Evolutionary conservation across 1,140 invertebrate species (phyloP).

Genomic region (Medauroidea extradentata): DNA sequence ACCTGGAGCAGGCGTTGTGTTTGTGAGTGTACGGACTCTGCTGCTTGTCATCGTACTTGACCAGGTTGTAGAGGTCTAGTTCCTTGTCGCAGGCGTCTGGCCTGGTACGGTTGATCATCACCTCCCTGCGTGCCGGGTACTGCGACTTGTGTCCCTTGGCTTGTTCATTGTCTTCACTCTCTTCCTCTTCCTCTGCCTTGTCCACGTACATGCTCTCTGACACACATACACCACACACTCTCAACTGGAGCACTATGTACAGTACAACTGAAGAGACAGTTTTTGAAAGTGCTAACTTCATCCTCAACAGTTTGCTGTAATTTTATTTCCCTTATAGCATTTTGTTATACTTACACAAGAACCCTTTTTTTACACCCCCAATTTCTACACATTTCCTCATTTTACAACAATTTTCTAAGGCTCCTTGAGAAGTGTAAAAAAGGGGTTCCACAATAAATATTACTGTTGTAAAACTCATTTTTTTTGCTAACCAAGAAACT

Average conservation of each 20-base stretch:
- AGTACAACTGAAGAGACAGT: not conserved
- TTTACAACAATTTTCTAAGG: too few relatives aligned
- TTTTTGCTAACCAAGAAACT: too few relatives aligned
- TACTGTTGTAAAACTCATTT: too few relatives aligned
- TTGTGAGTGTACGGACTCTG: conserved; percentile 28
- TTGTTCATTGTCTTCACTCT: not conserved
- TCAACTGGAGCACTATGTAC: not conserved
- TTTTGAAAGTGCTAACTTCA: too few relatives aligned
- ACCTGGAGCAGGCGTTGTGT: conserved; percentile 15
- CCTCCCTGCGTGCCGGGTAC: not conserved
- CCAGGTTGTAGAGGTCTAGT: conserved; percentile 47
- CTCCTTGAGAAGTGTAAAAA: too few relatives aligned
- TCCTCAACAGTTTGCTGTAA: too few relatives aligned
- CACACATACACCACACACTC: too few relatives aligned
- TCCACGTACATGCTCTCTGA: not conserved
- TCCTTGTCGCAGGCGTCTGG: conserved; percentile 75
- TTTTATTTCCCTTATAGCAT: too few relatives aligned
- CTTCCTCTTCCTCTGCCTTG: not conserved
- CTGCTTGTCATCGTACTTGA: conserved; percentile 25
- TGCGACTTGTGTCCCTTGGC: not conserved
- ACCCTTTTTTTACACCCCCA: too few relatives aligned
- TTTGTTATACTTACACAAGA: too few relatives aligned
- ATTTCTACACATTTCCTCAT: too few relatives aligned
- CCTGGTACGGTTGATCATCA: conserved; percentile 69
- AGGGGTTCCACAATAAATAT: too few relatives aligned